These are phyloP conservation scores for Belonocnema kinseyi DNA, from an alignment of 1,140 invertebrate genomes.

Conservation along the genomic window DNA sequence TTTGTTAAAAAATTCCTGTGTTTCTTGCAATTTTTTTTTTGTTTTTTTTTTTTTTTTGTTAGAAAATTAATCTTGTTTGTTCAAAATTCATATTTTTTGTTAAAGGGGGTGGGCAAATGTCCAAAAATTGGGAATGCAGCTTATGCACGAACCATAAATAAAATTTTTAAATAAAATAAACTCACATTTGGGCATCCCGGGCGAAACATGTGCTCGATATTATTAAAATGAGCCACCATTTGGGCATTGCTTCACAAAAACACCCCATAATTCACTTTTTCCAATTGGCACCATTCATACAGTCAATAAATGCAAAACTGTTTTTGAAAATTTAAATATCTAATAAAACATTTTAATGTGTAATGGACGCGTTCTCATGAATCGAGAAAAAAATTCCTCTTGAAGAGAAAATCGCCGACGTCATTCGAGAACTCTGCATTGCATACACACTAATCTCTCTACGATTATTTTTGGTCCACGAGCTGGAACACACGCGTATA, in stretches of 20 bases:
- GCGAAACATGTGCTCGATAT: conserved; percentile 48
- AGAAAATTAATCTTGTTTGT: too few relatives aligned
- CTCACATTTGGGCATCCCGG: conserved; percentile 61
- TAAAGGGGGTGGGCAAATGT: too few relatives aligned
- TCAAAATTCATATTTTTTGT: too few relatives aligned
- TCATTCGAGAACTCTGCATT: conserved; percentile 25
- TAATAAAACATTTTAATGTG: not conserved
- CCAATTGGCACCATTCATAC: conserved; percentile 32
- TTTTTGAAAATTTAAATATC: not conserved
- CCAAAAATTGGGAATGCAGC: too few relatives aligned
- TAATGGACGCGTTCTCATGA: not conserved
- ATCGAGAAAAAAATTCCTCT: not conserved
- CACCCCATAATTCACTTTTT: conserved; percentile 22
- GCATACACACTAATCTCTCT: conserved; percentile 41
- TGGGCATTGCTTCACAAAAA: conserved; percentile 30
- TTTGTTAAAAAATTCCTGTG: too few relatives aligned
- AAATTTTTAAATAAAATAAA: conserved; percentile 32
- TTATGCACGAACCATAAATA: too few relatives aligned
- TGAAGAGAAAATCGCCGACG: not conserved
- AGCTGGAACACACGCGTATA: conserved; percentile 46
- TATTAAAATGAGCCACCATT: conserved; percentile 47
- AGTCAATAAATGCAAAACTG: conserved; percentile 10
- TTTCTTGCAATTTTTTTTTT: too few relatives aligned
- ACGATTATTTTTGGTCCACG: conserved; percentile 58
- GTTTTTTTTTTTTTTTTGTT: too few relatives aligned